Conservation (phyloP, 2,888 invertebrate genomes). For the Heteromyza rotundicornis region DNA sequence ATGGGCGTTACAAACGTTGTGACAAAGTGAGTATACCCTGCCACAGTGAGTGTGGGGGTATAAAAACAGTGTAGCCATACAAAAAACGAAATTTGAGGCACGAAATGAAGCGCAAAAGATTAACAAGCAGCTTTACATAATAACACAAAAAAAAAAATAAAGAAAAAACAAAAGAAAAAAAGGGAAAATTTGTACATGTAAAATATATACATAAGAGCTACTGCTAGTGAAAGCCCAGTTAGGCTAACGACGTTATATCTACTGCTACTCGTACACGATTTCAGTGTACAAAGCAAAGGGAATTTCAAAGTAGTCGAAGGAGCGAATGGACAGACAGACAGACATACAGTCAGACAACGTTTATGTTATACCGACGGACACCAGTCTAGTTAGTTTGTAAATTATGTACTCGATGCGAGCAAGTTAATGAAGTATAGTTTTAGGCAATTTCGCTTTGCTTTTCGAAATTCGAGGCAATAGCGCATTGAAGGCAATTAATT, state of each 20-base stretch:
- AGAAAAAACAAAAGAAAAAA: slow-evolving; percentile 1
- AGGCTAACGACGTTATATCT: too few relatives aligned
- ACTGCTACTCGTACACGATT: background rate
- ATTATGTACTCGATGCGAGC: background rate
- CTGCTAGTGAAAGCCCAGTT: too few relatives aligned
- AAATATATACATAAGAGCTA: too few relatives aligned
- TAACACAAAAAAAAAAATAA: slow-evolving; percentile 20
- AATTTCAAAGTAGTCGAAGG: background rate
- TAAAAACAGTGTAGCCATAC: background rate
- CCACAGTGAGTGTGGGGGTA: background rate
- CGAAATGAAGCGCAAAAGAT: slow-evolving; percentile 32
- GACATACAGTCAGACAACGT: background rate
- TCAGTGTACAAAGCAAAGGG: background rate
- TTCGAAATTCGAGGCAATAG: too few relatives aligned
- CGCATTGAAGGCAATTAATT: too few relatives aligned
- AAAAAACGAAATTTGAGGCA: slow-evolving; percentile 15
- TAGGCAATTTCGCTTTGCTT: slow-evolving; percentile 1
- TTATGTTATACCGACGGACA: too few relatives aligned
- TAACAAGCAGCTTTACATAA: slow-evolving; percentile 30
- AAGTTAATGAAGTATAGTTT: slow-evolving; percentile 3
- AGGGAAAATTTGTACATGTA: too few relatives aligned
- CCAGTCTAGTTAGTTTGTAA: background rate
- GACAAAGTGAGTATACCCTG: too few relatives aligned
- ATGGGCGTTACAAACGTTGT: too few relatives aligned
- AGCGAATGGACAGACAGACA: background rate